Evolutionary conservation across 2,797 vertebrate species (phyloP), one percentile per base, ranked within the genome.

Genomic region (Centroberyx gerrardi): DNA sequence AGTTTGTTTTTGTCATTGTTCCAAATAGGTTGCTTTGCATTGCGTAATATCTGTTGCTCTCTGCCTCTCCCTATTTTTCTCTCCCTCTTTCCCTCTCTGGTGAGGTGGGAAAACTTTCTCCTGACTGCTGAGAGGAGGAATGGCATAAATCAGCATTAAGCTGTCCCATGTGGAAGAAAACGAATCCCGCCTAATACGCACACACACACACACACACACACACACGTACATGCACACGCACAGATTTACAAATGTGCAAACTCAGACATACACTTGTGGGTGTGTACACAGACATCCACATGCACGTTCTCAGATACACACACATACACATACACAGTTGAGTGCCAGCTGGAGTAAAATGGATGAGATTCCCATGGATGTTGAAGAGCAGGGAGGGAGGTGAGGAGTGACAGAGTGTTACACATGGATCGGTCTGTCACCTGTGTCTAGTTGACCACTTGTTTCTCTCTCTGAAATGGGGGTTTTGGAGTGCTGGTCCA

Each of bases 81-180:
- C 40, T 58, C 8, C 38, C 29, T 17, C 12, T 27, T 59, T 78
- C 28, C n/a, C 68, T 66, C 18, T 68, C 27, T 55, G 42, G 38
- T 53, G 29, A 76, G 42, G 9, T 33, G 4, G 61, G 40, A 48
- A 83, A 74, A 65, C 15, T 0, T 56, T 71, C 31, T 72, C 52
- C 71, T 66, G 40, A 40, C 58, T 52, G 53, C 28, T 27, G 48
- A 42, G 51, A 65, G 46, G 61, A 65, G 38, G 70, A 78, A 67
- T 8, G 29, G 49, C 40, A 74, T 79, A 22, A 66, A 78, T 74
- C 72, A 74, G 29, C 29, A 62, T 7, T 72, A 77, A 86, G 59
- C 2, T 65, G 12, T 74, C 66, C 1, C 53, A 70, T 70, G 53
- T 62, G 56, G 62, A 54, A 72, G 53, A 77, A 49, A 29, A 38